Base-by-base conservation (phyloP, 1,140 invertebrate species). In the Drosophila kepulauana region DNA sequence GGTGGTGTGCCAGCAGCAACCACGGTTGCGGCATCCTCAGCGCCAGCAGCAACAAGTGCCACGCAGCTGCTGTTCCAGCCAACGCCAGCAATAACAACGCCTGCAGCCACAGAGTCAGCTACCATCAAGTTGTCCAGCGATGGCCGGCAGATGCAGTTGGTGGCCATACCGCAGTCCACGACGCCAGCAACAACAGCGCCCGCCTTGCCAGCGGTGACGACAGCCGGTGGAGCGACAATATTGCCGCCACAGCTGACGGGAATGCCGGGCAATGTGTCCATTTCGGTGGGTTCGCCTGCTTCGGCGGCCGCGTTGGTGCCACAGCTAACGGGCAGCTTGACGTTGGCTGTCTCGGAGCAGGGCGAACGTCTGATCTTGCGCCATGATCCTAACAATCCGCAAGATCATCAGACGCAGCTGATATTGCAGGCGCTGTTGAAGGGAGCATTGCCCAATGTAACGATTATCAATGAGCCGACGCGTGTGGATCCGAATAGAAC, bases 401-500 rank as follows among this genome's bases (percentile, higher is more conserved):
- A 92, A 61, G 92, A 93, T 70, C 82, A 91, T 45, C 92, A 93
- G 45, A 92, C 92, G 28, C 92, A 93, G 68, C 65, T 92, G 1
- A 92, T 93, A 43, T 38, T 93, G 45, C 92, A 93, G 51, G 92
- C 92, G 1, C 66, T 93, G 62, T 63, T 93, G 6, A 93, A 91
- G 43, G 92, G 92, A 1, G 91, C 92, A 1, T 56, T 93, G 59
- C 91, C 91, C 51, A 93, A 93, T 78, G 78, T 93, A 10, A 92
- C 92, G 28, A 92, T 93, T n/a, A 91, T 93, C 52, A 92, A 92
- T 65, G 92, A 93, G 46, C 90, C 92, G 8, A 86, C 85, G 1
- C 82, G 85, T 7, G 59, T 89, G 15, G 87, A 90, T 35, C 25
- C 57, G 11, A 89, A 56, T 46, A 82, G 82, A 43, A 45, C 65